These are phyloP conservation scores for Dicyrtoma fusca DNA, from an alignment of 2,888 invertebrate genomes.

Conservation along the genomic window DNA sequence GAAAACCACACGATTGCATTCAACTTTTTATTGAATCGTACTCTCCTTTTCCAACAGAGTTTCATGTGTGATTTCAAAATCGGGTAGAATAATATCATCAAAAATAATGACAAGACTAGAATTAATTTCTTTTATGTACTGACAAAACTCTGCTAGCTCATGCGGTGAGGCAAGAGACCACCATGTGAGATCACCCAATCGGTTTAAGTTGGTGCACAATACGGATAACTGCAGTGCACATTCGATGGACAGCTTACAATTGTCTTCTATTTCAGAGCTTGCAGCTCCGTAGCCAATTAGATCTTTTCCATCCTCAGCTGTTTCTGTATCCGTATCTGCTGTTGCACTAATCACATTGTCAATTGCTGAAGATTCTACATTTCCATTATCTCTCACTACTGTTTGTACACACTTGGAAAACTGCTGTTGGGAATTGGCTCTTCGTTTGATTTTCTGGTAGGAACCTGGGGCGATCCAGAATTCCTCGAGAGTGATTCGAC, in stretches of 20 bases:
- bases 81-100: not conserved
- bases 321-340: no score
- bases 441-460: no score
- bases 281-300: not conserved
- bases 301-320: not conserved
- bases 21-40: no score
- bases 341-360: no score
- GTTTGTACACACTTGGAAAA: no score
- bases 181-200: not conserved
- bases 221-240: not conserved
- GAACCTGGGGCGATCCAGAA: conserved; percentile 15
- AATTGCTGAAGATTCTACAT: no score
- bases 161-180: not conserved
- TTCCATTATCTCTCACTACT: no score
- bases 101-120: not conserved
- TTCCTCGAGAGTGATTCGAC: not conserved
- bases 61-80: conserved; percentile 11
- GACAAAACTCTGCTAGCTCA: not conserved
- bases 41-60: no score
- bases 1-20: no score
- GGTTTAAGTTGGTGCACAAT: not conserved
- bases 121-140: not conserved
- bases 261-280: not conserved
- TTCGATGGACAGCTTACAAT: not conserved
- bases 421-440: no score